These are phyloP conservation scores for Proteles cristata DNA, from an alignment of 2,113 vertebrate genomes.

Conservation along the genomic window DNA sequence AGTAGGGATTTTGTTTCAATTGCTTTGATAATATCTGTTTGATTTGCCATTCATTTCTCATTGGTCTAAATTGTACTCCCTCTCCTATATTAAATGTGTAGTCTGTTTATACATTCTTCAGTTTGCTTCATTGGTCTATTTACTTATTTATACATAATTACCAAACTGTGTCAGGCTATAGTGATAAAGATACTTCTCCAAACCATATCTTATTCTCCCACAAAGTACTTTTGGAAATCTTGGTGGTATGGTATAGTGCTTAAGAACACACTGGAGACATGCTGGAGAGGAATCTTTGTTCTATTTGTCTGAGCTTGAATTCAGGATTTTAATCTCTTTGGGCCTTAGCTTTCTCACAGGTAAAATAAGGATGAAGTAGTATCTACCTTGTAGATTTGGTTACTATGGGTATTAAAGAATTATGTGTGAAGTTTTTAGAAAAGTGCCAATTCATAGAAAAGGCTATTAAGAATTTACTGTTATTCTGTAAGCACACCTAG, in stretches of 20 bases:
- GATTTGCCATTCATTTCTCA: not conserved
- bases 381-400: not conserved
- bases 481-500: not conserved
- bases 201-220: not conserved
- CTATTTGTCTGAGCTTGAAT: not conserved
- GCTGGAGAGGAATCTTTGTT: not conserved
- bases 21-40: not conserved
- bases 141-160: not conserved
- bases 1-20: not conserved
- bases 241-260: not conserved
- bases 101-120: not conserved
- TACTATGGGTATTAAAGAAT: not conserved
- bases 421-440: not conserved
- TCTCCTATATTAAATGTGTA: not conserved
- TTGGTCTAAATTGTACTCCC: not conserved
- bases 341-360: not conserved
- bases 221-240: not conserved
- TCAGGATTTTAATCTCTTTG: not conserved
- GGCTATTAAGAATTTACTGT: not conserved
- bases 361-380: not conserved
- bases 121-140: slow-evolving; percentile 13
- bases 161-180: not conserved
- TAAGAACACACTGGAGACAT: not conserved
- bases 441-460: not conserved
- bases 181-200: not conserved